Conservation (phyloP, 2,888 invertebrate genomes). For the Agrotis ipsilon region DNA sequence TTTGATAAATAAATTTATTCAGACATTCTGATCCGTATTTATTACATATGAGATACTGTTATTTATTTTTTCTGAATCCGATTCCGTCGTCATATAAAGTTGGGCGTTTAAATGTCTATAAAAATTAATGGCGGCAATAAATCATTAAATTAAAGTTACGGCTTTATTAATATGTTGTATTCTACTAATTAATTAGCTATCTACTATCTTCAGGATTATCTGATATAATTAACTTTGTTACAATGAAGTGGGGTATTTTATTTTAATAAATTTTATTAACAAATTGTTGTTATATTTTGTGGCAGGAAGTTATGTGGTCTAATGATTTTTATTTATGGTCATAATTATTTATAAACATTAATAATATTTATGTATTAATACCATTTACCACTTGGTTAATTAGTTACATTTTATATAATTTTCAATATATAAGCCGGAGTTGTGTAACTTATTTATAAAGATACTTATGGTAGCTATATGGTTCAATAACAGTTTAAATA, state of each 20-base stretch:
- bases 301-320: constrained; percentile 30
- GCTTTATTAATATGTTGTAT: constrained; percentile 52
- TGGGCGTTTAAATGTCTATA: constrained; percentile 52
- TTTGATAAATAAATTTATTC: not conserved
- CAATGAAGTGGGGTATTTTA: constrained; percentile 33
- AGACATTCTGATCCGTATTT: not conserved
- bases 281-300: constrained; percentile 42
- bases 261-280: constrained; percentile 34
- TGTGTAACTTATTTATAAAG: not conserved
- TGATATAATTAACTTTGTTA: constrained; percentile 34
- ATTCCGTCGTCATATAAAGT: constrained; percentile 25
- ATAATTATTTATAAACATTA: constrained; percentile 14
- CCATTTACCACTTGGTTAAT: not conserved
- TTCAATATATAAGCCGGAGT: constrained; percentile 15
- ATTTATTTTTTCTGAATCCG: constrained; percentile 7
- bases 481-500: constrained; percentile 23
- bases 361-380: constrained; percentile 1
- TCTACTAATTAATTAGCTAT: constrained; percentile 51
- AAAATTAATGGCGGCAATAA: constrained; percentile 46
- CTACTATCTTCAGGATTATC: constrained; percentile 39
- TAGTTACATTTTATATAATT: constrained; percentile 19
- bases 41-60: not conserved
- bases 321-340: constrained; percentile 40
- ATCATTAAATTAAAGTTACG: constrained; percentile 51
- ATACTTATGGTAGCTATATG: not conserved